These are phyloP conservation scores for Lycodopsis pacificus DNA, from an alignment of 2,797 vertebrate genomes.

Conservation along the genomic window DNA sequence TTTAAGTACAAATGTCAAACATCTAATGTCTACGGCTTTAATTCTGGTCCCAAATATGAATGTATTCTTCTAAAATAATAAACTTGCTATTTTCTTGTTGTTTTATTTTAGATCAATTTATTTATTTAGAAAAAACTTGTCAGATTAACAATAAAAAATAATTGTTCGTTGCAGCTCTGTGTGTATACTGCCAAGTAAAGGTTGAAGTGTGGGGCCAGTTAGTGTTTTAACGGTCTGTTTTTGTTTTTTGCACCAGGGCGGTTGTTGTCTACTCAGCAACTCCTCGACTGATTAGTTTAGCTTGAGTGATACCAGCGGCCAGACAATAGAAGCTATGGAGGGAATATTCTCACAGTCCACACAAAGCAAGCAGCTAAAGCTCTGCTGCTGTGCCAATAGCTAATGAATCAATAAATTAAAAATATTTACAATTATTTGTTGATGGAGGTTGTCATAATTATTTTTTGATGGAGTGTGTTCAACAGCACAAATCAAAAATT, in stretches of 20 bases:
- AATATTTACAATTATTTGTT: constrained; percentile 76
- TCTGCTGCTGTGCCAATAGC: constrained; percentile 59
- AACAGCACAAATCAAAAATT: constrained; percentile 69
- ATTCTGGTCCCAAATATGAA: background rate
- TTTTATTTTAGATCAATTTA: background rate
- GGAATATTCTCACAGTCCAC: constrained; percentile 63
- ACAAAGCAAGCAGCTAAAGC: constrained; percentile 59
- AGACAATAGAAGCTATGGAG: constrained; percentile 68
- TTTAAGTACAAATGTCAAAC: background rate
- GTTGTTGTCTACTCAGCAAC: constrained; percentile 75
- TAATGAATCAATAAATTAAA: constrained; percentile 79
- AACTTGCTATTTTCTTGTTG: background rate
- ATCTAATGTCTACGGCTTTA: background rate
- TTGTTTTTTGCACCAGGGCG: constrained; percentile 50
- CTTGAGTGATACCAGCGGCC: constrained; percentile 59
- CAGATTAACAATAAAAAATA: background rate
- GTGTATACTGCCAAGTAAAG: background rate
- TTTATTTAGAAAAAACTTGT: background rate
- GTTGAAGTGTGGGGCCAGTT: constrained; percentile 58
- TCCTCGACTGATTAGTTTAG: constrained; percentile 78
- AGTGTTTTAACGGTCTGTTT: constrained; percentile 68
- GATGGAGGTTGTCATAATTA: constrained; percentile 62
- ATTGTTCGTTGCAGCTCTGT: background rate
- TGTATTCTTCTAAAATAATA: background rate
- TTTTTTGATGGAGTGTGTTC: constrained; percentile 56